These are phyloP conservation scores for Neolamprologus modestus DNA, from an alignment of 2,113 vertebrate species.

Conservation along the genomic window DNA sequence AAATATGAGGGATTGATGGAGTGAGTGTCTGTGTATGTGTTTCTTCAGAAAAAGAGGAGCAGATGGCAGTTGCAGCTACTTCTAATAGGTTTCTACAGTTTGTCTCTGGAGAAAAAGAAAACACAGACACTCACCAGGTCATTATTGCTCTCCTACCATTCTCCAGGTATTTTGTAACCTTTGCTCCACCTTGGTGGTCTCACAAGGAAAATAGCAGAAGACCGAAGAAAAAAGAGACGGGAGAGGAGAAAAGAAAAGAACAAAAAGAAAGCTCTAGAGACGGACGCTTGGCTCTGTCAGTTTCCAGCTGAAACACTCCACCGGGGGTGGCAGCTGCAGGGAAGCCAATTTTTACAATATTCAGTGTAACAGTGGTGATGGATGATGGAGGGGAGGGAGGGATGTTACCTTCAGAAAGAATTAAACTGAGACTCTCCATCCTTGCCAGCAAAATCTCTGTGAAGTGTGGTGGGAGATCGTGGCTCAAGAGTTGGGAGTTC, in stretches of 20 bases:
- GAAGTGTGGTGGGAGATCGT: not conserved
- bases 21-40: not conserved
- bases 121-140: not conserved
- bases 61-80: constrained; percentile 13
- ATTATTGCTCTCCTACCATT: constrained; percentile 20
- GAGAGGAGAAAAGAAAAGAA: not conserved
- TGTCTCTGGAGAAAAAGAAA: constrained; percentile 7
- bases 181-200: constrained; percentile 20
- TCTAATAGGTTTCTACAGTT: constrained; percentile 29
- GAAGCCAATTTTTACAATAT: not conserved
- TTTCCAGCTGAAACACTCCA: constrained; percentile 4
- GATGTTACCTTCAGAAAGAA: not conserved
- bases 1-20: not conserved
- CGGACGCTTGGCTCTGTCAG: not conserved
- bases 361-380: not conserved
- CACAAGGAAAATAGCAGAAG: constrained; percentile 20
- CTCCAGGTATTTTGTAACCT: constrained; percentile 31
- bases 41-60: not conserved
- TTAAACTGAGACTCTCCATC: not conserved
- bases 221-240: not conserved
- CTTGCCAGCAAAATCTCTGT: not conserved
- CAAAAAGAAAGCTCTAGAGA: not conserved
- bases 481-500: not conserved
- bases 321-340: not conserved
- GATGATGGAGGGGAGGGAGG: not conserved